A percentile compares a stretch with the other conserved stretches of the same genome.
Evolutionary conservation across 2,113 vertebrate species (phyloP).

Genomic region (Madoqua kirkii): DNA sequence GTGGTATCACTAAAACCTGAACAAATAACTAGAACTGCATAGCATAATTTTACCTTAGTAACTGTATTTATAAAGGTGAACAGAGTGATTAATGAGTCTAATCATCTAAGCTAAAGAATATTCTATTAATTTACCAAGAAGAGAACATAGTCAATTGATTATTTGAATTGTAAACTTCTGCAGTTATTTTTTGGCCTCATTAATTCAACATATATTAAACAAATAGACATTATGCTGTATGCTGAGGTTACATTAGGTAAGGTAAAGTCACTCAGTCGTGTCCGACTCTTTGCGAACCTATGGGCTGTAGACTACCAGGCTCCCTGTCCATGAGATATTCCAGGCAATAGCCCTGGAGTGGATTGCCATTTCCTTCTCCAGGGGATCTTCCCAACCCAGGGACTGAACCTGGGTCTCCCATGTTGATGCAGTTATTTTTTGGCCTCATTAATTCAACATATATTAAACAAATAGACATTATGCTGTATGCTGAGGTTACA

Average conservation of each 20-base stretch:
- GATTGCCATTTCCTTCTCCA: too few species aligned
- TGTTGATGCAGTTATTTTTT: not conserved
- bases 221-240: not conserved
- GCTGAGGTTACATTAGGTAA: not conserved
- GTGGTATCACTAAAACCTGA: not conserved
- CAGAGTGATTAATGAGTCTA: not conserved
- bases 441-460: conserved; percentile 8
- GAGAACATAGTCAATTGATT: not conserved
- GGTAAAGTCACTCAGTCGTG: too few species aligned
- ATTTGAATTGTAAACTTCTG: not conserved
- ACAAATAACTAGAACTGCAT: not conserved
- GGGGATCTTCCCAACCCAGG: too few species aligned
- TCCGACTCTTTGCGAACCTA: too few species aligned
- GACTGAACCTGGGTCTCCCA: too few species aligned
- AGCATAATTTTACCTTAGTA: not conserved
- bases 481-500: not conserved
- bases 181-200: not conserved
- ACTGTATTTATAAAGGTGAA: not conserved
- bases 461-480: not conserved
- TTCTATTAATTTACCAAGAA: not conserved
- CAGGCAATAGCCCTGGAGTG: too few species aligned
- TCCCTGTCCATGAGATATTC: too few species aligned
- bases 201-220: not conserved
- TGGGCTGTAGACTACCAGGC: too few species aligned
- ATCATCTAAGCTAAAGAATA: not conserved